A percentile compares a stretch with the other conserved stretches of the same genome.
phyloP scores from a whole-genome alignment of 1,140 invertebrate species.

The Drosophila ironensis region DNA sequence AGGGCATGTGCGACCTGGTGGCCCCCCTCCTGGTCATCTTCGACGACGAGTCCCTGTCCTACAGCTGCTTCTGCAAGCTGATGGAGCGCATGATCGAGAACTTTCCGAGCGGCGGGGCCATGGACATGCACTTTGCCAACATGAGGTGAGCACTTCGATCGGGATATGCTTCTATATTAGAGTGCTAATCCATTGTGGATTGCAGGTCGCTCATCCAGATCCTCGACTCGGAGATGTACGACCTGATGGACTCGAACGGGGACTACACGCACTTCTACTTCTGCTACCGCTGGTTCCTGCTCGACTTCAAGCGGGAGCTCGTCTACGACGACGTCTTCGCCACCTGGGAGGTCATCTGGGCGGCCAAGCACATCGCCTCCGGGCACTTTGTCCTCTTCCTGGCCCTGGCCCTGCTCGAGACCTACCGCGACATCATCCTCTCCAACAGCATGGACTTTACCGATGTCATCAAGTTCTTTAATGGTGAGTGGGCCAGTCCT shows the following conservation, averaged over 20 bases:
- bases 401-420: constrained; percentile 94
- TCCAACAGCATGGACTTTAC: constrained; percentile 98
- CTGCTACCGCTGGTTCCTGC: constrained; percentile 95
- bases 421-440: constrained; percentile 96
- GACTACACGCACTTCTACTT: constrained; percentile 99
- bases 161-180: constrained; percentile 82
- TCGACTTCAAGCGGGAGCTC: constrained; percentile 91
- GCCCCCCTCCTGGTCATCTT: constrained; percentile 96
- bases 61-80: constrained; percentile 94
- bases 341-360: constrained; percentile 98
- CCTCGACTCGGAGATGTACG: constrained; percentile 95
- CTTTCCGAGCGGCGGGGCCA: constrained; percentile 95
- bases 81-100: constrained; percentile 96
- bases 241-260: constrained; percentile 96
- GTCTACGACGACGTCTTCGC: constrained; percentile 95
- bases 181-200: not conserved
- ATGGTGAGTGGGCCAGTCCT: no score
- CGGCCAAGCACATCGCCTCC: constrained; percentile 92
- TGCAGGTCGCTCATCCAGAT: constrained; percentile 90
- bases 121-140: constrained; percentile 97
- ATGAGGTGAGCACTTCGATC: constrained; percentile 88
- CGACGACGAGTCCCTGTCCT: constrained; percentile 95
- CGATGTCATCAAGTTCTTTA: constrained; percentile 98
- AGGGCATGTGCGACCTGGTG: constrained; percentile 97
- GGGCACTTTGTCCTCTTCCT: constrained; percentile 96